Evolutionary conservation across 2,113 vertebrate genomes (phyloP).

Genomic region (Percina caprodes): DNA sequence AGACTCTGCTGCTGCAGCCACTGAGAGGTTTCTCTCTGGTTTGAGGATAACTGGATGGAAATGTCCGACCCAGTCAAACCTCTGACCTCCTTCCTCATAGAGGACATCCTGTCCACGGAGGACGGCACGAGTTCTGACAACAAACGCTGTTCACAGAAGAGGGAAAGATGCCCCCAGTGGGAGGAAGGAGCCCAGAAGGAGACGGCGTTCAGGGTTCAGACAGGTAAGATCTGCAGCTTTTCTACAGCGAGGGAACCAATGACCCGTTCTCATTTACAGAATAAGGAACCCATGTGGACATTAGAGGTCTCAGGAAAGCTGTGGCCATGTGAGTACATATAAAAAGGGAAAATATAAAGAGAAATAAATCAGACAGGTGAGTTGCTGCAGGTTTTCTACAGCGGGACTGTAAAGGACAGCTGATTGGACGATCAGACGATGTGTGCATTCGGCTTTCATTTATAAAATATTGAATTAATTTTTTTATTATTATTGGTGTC

Average conservation of each 20-base stretch:
- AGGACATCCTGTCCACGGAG: slow-evolving; percentile 89
- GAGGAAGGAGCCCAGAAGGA: slow-evolving; percentile 54
- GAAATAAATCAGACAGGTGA: too few relatives aligned
- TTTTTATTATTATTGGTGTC: too few relatives aligned
- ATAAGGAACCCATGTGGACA: neutral
- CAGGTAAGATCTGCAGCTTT: slow-evolving; percentile 66
- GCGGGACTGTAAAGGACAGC: too few relatives aligned
- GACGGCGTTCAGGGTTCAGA: slow-evolving; percentile 36
- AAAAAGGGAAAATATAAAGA: neutral
- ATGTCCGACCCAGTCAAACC: slow-evolving; percentile 81
- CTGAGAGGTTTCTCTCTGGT: neutral
- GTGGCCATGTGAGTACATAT: neutral
- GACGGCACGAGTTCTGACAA: slow-evolving; percentile 38
- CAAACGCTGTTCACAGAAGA: slow-evolving; percentile 40
- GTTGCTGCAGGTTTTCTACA: too few relatives aligned
- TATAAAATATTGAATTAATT: too few relatives aligned
- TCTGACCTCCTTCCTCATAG: slow-evolving; percentile 93
- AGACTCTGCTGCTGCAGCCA: slow-evolving; percentile 28
- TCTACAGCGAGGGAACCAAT: neutral
- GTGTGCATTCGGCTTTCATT: too few relatives aligned
- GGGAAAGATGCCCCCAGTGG: slow-evolving; percentile 60
- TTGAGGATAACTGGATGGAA: slow-evolving; percentile 45
- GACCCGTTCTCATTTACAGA: neutral
- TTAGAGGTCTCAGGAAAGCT: neutral
- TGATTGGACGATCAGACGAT: too few relatives aligned